A percentile compares a stretch with the other conserved stretches of the same genome.
Conservation (phyloP, 2,113 vertebrate genomes). For the Istiophorus platypterus region DNA sequence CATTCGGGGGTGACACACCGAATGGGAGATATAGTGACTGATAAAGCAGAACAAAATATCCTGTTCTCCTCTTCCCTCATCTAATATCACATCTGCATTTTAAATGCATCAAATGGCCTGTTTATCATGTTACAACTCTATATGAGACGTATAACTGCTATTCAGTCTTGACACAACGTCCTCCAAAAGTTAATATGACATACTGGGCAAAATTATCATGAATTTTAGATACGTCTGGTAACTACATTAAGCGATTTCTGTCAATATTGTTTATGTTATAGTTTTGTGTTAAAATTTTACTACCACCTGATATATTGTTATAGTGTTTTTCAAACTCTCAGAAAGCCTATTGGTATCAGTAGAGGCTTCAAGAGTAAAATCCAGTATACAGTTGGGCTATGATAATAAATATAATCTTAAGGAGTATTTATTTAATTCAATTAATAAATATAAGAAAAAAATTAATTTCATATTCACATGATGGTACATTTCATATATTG, state of each 20-base stretch:
- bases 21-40: constrained; percentile 52
- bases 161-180: not conserved
- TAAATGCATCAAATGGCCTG: not conserved
- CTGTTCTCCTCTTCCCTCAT: constrained; percentile 35
- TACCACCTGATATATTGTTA: no score
- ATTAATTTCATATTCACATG: not conserved
- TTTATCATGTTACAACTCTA: constrained; percentile 22
- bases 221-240: not conserved
- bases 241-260: no score
- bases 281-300: no score
- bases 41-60: constrained; percentile 44
- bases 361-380: no score
- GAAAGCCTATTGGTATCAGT: not conserved
- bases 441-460: not conserved
- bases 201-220: not conserved
- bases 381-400: not conserved
- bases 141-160: not conserved
- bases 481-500: no score
- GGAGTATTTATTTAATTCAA: not conserved
- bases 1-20: constrained; percentile 50
- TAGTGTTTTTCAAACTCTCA: not conserved
- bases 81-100: constrained; percentile 35
- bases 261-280: no score
- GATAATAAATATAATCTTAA: not conserved
- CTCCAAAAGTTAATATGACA: not conserved